Conservation (phyloP, 2,113 vertebrate genomes). For the Alces alces region DNA sequence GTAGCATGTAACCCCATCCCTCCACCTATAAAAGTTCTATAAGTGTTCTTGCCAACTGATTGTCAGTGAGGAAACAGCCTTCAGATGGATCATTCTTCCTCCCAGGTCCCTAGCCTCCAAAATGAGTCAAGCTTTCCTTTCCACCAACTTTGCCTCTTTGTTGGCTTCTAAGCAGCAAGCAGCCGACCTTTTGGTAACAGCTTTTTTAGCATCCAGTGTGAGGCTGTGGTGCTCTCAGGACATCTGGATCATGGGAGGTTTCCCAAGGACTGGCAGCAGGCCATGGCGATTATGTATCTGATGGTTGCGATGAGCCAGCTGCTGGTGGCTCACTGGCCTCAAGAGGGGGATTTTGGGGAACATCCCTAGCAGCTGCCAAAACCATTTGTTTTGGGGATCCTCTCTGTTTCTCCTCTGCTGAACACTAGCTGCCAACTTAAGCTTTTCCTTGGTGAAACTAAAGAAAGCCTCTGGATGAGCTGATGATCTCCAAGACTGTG, state of each 20-base stretch:
- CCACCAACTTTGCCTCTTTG: background rate
- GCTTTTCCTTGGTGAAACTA: background rate
- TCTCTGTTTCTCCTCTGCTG: background rate
- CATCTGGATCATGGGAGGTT: background rate
- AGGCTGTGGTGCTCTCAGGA: background rate
- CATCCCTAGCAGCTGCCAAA: background rate
- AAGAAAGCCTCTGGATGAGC: background rate
- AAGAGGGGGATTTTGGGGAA: background rate
- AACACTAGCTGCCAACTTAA: background rate
- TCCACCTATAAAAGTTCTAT: background rate
- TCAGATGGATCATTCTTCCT: background rate
- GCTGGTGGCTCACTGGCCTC: background rate
- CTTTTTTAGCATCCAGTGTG: background rate
- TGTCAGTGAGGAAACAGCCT: background rate
- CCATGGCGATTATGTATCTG: rapidly evolving
- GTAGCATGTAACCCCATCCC: background rate
- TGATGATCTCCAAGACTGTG: background rate
- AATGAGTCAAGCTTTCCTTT: background rate
- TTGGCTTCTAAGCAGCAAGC: background rate
- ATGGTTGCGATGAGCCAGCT: background rate
- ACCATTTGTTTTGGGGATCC: background rate
- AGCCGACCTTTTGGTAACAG: too few relatives aligned
- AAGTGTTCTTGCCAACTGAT: background rate
- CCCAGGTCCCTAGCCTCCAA: background rate
- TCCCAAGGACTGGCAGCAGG: background rate